Percentiles rank a stretch among this genome's conserved stretches.
These are phyloP conservation scores for Eolophus roseicapilla DNA, from an alignment of 2,113 vertebrate species.

Conservation along the genomic window DNA sequence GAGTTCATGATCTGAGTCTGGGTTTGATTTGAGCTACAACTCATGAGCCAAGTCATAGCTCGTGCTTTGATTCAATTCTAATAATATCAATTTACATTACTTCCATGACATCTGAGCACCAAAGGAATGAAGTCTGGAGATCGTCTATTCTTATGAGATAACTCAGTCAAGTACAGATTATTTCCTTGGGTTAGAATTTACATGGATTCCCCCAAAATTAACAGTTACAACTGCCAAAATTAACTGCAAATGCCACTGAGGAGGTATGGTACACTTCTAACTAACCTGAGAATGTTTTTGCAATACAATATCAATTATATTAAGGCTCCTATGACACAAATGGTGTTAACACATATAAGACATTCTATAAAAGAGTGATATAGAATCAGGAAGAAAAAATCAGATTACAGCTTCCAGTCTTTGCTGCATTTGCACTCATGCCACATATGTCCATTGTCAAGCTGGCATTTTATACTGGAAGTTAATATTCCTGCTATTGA, in stretches of 20 bases:
- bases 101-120: background rate
- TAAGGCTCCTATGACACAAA: background rate
- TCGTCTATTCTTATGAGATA: background rate
- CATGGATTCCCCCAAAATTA: background rate
- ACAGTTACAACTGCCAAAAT: background rate
- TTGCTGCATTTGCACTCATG: slow-evolving; percentile 18
- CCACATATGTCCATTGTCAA: background rate
- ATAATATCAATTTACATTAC: background rate
- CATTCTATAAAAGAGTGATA: background rate
- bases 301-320: background rate
- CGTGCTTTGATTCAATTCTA: background rate
- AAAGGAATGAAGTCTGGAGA: background rate
- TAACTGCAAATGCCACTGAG: background rate
- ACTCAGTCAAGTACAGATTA: background rate
- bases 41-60: background rate
- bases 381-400: background rate
- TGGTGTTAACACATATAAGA: background rate
- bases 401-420: background rate
- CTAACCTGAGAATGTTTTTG: background rate
- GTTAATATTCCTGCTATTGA: slow-evolving; percentile 34
- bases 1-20: background rate
- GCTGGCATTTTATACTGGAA: slow-evolving; percentile 50
- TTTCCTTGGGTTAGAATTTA: background rate
- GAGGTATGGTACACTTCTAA: background rate
- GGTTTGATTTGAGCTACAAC: background rate